phyloP scores from a whole-genome alignment of 2,888 invertebrate genomes.

The Teleogryllus oceanicus region DNA sequence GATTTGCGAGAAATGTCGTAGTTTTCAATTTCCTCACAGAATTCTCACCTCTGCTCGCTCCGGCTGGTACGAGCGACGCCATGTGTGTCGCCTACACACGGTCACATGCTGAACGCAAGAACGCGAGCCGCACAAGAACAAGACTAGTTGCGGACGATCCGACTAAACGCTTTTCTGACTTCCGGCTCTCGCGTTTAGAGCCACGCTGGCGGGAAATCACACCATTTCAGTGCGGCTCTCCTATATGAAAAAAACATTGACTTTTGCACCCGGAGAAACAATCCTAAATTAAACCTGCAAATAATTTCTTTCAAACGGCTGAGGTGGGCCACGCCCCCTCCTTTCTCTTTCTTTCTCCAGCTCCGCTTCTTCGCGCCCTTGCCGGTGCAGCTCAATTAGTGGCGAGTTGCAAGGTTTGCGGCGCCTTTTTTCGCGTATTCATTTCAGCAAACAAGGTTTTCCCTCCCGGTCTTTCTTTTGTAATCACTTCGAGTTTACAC shows the following conservation, averaged over 20 bases:
- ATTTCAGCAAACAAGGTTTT: neutral
- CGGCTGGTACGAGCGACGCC: too few species aligned
- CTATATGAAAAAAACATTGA: neutral
- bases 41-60: too few species aligned
- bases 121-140: too few species aligned
- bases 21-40: too few species aligned
- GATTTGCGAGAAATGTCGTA: too few species aligned
- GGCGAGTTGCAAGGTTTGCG: neutral
- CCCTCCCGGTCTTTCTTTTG: conserved; percentile 1
- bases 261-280: neutral
- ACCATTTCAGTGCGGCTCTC: neutral
- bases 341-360: neutral
- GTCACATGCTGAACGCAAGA: too few species aligned
- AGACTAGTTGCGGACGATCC: too few species aligned
- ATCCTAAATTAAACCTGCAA: neutral
- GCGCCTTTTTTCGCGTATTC: conserved; percentile 18
- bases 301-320: neutral
- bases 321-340: too few species aligned
- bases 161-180: too few species aligned
- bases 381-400: neutral
- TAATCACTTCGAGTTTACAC: conserved; percentile 8
- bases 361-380: neutral
- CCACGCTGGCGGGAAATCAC: too few species aligned
- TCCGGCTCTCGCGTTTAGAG: too few species aligned
- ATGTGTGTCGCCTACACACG: too few species aligned